Percentiles rank a stretch among this genome's conserved stretches.
Conservation (phyloP, 2,888 invertebrate genomes). For the Labia minor region DNA sequence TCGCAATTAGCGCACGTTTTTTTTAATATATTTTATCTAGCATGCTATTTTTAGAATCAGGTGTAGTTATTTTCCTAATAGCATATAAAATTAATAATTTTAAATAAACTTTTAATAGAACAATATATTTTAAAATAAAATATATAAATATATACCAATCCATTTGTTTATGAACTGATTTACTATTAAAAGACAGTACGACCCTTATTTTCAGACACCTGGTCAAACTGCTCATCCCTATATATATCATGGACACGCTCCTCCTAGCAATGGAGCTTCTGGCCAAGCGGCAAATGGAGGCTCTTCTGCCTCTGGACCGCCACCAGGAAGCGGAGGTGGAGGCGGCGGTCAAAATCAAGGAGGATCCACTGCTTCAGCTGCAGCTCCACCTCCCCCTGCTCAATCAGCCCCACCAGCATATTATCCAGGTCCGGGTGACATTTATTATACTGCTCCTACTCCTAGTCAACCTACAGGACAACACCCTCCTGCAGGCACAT, state of each 20-base stretch:
- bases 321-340: slow-evolving; percentile 1
- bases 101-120: background rate
- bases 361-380: background rate
- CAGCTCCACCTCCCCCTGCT: background rate
- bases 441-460: background rate
- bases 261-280: background rate
- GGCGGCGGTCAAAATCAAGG: background rate
- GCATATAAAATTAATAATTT: background rate
- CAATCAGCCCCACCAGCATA: background rate
- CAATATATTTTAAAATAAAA: too few species aligned
- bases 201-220: slow-evolving; percentile 4
- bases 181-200: slow-evolving; percentile 13
- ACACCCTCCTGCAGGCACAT: background rate
- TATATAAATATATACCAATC: background rate
- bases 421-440: background rate
- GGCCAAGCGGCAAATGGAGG: background rate
- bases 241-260: background rate
- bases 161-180: background rate
- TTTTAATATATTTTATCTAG: background rate
- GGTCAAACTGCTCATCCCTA: background rate
- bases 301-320: background rate
- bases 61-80: background rate
- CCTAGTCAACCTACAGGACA: background rate
- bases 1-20: slow-evolving; percentile 1
- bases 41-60: background rate